These are phyloP conservation scores for Vulpes ferrilata DNA, from an alignment of 2,113 vertebrate species.

Conservation along the genomic window DNA sequence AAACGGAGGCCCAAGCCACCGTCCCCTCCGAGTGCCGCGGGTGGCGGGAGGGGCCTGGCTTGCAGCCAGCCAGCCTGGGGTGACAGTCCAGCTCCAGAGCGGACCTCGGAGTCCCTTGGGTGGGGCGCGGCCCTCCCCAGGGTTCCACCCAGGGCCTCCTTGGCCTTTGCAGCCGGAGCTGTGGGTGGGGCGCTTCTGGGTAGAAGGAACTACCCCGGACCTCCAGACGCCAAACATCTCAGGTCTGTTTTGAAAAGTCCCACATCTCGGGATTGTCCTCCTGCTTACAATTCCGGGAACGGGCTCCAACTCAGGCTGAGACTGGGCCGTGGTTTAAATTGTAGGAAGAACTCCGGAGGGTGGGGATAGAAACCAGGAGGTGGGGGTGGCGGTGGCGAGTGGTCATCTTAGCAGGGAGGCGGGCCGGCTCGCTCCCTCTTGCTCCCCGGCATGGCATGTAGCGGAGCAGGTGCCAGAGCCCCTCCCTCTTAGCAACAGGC, in stretches of 20 bases:
- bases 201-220: background rate
- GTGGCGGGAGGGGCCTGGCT: background rate
- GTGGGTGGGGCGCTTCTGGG: background rate
- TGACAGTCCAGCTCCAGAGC: background rate
- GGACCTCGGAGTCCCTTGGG: background rate
- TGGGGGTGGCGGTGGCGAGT: background rate
- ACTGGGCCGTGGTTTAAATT: background rate
- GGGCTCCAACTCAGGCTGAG: background rate
- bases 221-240: background rate
- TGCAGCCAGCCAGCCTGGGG: background rate
- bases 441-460: background rate
- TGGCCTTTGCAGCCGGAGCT: background rate
- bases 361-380: background rate
- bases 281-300: background rate
- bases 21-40: background rate
- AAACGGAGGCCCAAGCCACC: constrained; percentile 36
- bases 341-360: constrained; percentile 14
- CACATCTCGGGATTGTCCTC: background rate
- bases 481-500: background rate
- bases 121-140: accelerated
- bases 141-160: background rate
- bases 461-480: background rate
- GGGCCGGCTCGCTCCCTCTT: background rate
- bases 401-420: background rate
- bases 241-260: background rate